Conservation (phyloP, 2,113 vertebrate species). For the Eleginops maclovinus region DNA sequence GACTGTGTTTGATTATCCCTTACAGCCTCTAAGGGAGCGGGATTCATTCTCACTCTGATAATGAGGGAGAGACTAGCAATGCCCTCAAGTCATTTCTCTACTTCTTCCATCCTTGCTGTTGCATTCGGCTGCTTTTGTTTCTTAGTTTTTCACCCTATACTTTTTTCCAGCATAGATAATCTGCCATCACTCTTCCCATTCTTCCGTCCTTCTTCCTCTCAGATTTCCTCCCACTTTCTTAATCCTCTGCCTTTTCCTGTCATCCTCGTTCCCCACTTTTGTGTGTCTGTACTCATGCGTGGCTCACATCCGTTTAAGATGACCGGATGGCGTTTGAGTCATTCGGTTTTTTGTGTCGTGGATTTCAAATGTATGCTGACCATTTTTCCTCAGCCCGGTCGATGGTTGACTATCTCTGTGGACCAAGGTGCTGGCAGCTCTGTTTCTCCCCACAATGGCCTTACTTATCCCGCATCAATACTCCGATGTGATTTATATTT, state of each 20-base stretch:
- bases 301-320: slow-evolving; percentile 32
- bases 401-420: slow-evolving; percentile 57
- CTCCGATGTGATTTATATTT: slow-evolving; percentile 64
- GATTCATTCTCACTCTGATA: slow-evolving; percentile 83
- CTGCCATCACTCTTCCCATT: slow-evolving; percentile 3
- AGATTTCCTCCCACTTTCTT: slow-evolving; percentile 4
- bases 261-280: background rate
- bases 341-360: slow-evolving; percentile 49
- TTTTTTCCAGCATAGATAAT: slow-evolving; percentile 41
- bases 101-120: slow-evolving; percentile 73
- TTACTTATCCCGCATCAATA: slow-evolving; percentile 68
- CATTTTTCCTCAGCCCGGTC: slow-evolving; percentile 66
- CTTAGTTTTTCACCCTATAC: slow-evolving; percentile 1
- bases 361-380: slow-evolving; percentile 58
- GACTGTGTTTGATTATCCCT: slow-evolving; percentile 80
- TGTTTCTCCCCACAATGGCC: slow-evolving; percentile 63
- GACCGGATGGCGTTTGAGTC: slow-evolving; percentile 42
- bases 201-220: background rate
- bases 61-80: slow-evolving; percentile 81
- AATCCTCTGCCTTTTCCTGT: slow-evolving; percentile 6
- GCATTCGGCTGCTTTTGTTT: slow-evolving; percentile 49
- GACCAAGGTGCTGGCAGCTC: slow-evolving; percentile 55
- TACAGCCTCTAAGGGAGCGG: slow-evolving; percentile 75
- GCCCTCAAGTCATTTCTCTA: slow-evolving; percentile 81
- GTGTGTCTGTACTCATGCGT: slow-evolving; percentile 14